Conservation (phyloP, 2,113 vertebrate species). For the Cyprinus carpio region DNA sequence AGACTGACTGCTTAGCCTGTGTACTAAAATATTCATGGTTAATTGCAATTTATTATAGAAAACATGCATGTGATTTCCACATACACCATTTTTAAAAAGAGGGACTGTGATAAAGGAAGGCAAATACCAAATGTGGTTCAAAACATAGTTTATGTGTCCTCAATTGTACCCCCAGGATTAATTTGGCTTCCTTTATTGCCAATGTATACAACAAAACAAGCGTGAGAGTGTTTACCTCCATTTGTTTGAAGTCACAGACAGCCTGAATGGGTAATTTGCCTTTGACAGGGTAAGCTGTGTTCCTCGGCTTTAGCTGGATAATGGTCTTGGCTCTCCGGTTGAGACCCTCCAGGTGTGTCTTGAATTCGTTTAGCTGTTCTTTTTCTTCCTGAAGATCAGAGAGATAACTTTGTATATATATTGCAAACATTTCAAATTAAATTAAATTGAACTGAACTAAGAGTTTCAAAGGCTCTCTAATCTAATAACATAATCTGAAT, state of each 20-base stretch:
- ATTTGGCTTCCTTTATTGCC: not conserved
- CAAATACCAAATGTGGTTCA: not conserved
- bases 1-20: too few relatives aligned
- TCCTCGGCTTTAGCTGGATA: conserved; percentile 87
- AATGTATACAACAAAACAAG: not conserved
- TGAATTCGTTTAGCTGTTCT: conserved; percentile 84
- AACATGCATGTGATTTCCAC: not conserved
- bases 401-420: not conserved
- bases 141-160: not conserved
- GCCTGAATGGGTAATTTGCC: conserved; percentile 81
- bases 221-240: conserved; percentile 78
- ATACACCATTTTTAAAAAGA: not conserved
- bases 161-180: not conserved
- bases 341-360: conserved; percentile 81
- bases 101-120: not conserved
- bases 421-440: not conserved
- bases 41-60: not conserved
- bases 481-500: too few relatives aligned
- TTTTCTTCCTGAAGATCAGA: conserved; percentile 81
- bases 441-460: too few relatives aligned
- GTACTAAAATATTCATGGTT: not conserved
- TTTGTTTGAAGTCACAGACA: conserved; percentile 93
- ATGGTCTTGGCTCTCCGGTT: conserved; percentile 83
- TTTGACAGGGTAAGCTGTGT: conserved; percentile 71
- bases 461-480: too few relatives aligned